Evolutionary conservation across 2,797 vertebrate genomes (phyloP).

Genomic region (Bucorvus abyssinicus): DNA sequence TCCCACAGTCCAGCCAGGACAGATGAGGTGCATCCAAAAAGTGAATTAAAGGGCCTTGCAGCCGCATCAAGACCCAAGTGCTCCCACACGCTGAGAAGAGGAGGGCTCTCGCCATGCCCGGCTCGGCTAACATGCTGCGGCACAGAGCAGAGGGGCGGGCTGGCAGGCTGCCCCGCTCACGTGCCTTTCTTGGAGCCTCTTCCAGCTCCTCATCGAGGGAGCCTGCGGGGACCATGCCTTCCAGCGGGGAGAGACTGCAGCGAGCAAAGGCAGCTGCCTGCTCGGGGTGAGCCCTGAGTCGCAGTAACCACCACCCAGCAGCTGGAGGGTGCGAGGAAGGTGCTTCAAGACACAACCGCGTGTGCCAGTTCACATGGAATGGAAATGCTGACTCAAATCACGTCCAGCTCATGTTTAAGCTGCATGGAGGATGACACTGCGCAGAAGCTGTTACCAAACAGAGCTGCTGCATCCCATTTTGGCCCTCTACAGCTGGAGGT

Average conservation of each 20-base stretch:
- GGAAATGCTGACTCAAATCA: not conserved
- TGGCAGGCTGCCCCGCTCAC: slow-evolving; percentile 4
- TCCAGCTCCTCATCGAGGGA: slow-evolving; percentile 29
- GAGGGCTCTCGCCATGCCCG: not conserved
- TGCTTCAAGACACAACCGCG: not conserved
- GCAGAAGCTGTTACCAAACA: not conserved
- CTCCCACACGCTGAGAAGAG: not conserved
- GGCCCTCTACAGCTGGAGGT: accelerated
- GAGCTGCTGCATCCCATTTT: not conserved
- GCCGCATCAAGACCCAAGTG: accelerated
- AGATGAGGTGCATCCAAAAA: not conserved
- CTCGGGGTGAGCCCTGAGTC: accelerated
- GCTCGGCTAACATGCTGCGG: not conserved
- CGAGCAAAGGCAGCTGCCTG: accelerated
- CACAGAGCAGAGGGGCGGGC: not conserved
- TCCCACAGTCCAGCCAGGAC: not conserved
- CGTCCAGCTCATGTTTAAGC: accelerated
- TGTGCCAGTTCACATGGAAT: not conserved
- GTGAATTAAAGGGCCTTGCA: accelerated
- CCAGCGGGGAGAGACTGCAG: not conserved
- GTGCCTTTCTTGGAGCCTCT: slow-evolving; percentile 41
- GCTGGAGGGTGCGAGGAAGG: accelerated
- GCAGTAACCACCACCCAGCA: accelerated
- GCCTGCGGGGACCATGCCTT: not conserved
- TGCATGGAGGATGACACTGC: accelerated